Conservation (phyloP, 2,113 vertebrate genomes). For the Eretmochelys imbricata region DNA sequence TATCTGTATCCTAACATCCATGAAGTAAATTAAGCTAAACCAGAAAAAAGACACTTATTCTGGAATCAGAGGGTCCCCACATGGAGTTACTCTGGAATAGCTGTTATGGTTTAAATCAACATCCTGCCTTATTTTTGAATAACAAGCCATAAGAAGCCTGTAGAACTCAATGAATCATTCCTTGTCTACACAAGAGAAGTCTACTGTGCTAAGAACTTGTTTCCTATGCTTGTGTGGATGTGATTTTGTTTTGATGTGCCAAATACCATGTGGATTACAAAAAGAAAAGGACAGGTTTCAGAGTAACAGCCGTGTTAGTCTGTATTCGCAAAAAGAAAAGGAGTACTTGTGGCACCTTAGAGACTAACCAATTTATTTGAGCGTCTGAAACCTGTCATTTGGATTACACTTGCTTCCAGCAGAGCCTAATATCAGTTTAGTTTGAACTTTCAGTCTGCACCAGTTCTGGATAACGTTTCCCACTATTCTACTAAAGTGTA, state of each 20-base stretch:
- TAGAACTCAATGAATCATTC: not conserved
- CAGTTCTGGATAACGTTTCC: not conserved
- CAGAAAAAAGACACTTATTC: not conserved
- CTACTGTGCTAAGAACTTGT: not conserved
- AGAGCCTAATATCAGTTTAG: accelerated
- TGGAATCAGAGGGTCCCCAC: not conserved
- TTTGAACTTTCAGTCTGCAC: accelerated
- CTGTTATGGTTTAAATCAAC: not conserved
- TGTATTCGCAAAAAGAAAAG: too few species aligned
- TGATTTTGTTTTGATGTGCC: not conserved
- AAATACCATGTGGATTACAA: not conserved
- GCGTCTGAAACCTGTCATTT: not conserved
- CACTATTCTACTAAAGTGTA: not conserved
- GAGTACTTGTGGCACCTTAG: too few species aligned
- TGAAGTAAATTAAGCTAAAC: not conserved
- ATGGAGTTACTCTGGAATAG: not conserved
- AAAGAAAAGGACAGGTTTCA: too few species aligned
- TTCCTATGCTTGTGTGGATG: not conserved
- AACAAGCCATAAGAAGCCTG: not conserved
- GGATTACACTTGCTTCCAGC: accelerated
- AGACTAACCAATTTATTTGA: too few species aligned
- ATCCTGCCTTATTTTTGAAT: not conserved
- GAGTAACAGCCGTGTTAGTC: too few species aligned
- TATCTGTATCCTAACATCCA: too few species aligned
- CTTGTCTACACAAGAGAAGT: not conserved